Conservation (phyloP, 1,140 invertebrate species). For the Ruditapes philippinarum region DNA sequence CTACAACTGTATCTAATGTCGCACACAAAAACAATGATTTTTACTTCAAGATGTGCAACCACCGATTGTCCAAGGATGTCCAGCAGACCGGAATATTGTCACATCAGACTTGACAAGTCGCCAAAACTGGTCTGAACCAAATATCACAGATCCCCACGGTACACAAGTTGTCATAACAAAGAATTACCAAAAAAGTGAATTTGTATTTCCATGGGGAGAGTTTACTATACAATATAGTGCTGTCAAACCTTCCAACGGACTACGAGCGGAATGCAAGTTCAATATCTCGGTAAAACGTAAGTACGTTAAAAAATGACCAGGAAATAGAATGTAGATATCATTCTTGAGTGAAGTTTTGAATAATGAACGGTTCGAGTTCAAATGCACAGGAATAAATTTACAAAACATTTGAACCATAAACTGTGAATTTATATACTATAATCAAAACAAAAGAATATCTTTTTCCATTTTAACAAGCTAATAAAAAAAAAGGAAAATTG, state of each 20-base stretch:
- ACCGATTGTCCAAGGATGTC: conserved; percentile 63
- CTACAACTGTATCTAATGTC: too few species aligned
- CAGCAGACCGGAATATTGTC: neutral
- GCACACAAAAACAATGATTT: too few species aligned
- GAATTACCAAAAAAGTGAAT: conserved; percentile 66
- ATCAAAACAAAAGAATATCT: too few species aligned
- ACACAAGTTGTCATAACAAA: conserved; percentile 46
- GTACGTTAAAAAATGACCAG: neutral
- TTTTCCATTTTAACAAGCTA: too few species aligned
- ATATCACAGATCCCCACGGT: conserved; percentile 68
- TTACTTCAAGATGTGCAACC: conserved; percentile 71
- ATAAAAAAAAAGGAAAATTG: too few species aligned
- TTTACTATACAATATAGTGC: conserved; percentile 70
- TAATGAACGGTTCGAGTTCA: too few species aligned
- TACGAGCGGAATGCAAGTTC: conserved; percentile 70
- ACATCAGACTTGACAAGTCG: conserved; percentile 22
- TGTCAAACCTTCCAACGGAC: conserved; percentile 71
- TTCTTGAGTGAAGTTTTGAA: too few species aligned
- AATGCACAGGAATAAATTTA: too few species aligned
- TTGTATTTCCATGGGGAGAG: conserved; percentile 73
- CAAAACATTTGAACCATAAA: too few species aligned
- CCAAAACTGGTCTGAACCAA: conserved; percentile 68
- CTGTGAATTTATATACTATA: too few species aligned
- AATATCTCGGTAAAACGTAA: conserved; percentile 71
- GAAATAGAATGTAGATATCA: too few species aligned